These are phyloP conservation scores for Therioaphis trifolii DNA, from an alignment of 2,888 invertebrate species.

Conservation along the genomic window DNA sequence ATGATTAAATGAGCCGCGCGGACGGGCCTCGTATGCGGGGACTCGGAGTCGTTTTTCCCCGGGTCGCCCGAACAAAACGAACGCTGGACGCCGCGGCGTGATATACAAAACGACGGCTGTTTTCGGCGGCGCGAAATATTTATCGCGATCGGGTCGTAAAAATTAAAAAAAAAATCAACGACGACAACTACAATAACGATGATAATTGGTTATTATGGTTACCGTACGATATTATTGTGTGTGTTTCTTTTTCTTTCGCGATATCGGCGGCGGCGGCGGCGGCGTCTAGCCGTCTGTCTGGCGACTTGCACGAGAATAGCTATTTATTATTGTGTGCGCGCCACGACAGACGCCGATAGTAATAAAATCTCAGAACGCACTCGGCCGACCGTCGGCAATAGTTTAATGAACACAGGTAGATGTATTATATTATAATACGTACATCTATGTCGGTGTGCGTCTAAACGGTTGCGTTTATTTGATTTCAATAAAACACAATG, in stretches of 20 bases:
- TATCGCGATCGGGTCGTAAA: conserved; percentile 20
- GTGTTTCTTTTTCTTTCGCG: background rate
- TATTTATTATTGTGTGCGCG: no score
- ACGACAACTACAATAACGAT: conserved; percentile 22
- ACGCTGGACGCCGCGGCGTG: background rate
- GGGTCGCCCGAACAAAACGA: background rate
- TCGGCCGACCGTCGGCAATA: background rate
- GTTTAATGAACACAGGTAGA: no score
- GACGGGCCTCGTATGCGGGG: background rate
- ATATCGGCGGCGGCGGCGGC: no score
- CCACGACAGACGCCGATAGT: no score
- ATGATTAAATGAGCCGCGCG: conserved; percentile 14
- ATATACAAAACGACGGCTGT: background rate
- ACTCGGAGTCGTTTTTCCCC: background rate
- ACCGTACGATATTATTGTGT: background rate
- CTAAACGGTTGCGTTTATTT: background rate
- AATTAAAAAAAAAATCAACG: background rate
- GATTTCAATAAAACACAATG: conserved; percentile 18
- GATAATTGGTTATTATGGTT: no score
- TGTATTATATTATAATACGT: no score
- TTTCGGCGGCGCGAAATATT: background rate
- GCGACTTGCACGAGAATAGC: no score
- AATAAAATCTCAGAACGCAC: no score
- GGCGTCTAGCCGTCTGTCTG: no score
- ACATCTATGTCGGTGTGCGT: background rate